These are phyloP conservation scores for Coleophora flavipennella DNA, from an alignment of 2,888 invertebrate species.

Conservation along the genomic window DNA sequence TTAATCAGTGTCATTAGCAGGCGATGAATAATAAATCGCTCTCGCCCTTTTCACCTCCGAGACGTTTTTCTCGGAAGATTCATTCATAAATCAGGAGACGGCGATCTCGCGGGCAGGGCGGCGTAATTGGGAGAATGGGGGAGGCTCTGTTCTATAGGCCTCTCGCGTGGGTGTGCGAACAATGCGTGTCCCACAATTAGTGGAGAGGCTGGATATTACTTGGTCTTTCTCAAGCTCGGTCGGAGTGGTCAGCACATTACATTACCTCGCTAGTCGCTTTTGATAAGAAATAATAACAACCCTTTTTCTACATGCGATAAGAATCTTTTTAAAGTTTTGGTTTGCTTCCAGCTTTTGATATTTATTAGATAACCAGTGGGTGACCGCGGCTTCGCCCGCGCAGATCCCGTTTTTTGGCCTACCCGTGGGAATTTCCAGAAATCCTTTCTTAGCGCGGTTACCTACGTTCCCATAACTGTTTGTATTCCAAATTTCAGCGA, in stretches of 20 bases:
- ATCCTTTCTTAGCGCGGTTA: too few relatives aligned
- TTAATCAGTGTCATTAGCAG: constrained; percentile 9
- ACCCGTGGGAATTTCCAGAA: too few relatives aligned
- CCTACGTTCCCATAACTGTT: too few relatives aligned
- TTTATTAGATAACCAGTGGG: too few relatives aligned
- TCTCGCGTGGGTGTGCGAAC: constrained; percentile 8
- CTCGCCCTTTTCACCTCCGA: constrained; percentile 13
- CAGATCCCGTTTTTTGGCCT: too few relatives aligned
- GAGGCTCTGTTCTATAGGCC: neutral
- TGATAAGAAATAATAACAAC: neutral
- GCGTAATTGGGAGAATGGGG: constrained; percentile 12
- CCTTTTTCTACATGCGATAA: too few relatives aligned
- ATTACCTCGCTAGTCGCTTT: neutral
- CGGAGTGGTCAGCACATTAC: neutral
- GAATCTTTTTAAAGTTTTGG: too few relatives aligned
- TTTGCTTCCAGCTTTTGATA: too few relatives aligned
- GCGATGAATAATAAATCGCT: constrained; percentile 11
- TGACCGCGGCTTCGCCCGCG: too few relatives aligned
- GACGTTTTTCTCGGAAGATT: constrained; percentile 15
- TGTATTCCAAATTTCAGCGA: too few relatives aligned
- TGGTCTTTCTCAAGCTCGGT: neutral
- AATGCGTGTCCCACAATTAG: constrained; percentile 15
- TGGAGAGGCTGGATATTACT: constrained; percentile 6
- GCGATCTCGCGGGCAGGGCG: constrained; percentile 12
- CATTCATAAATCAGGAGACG: constrained; percentile 18